Conservation (phyloP, 1,140 invertebrate genomes). For the Ceratosolen solmsi region DNA sequence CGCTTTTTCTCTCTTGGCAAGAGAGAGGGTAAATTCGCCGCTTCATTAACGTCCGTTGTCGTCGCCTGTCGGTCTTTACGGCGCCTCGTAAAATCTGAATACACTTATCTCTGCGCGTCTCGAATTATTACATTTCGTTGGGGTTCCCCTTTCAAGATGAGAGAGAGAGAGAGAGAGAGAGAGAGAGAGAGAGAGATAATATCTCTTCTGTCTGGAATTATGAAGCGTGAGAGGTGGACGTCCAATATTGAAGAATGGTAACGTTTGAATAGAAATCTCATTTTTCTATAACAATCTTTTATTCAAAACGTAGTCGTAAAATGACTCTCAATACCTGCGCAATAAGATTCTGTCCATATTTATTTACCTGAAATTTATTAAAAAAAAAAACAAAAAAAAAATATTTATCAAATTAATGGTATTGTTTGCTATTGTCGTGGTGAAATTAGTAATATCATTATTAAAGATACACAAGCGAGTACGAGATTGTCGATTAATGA, state of each 20-base stretch:
- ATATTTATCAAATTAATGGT: background rate
- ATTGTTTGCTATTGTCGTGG: too few relatives aligned
- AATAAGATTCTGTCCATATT: background rate
- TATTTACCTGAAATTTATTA: background rate
- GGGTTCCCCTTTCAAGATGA: background rate
- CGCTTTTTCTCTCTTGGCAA: background rate
- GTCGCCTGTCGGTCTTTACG: constrained; percentile 38
- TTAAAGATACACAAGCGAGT: background rate
- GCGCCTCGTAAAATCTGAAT: constrained; percentile 50
- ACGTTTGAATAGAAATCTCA: constrained; percentile 6
- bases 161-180: constrained; percentile 1
- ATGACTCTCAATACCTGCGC: background rate
- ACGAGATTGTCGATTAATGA: too few relatives aligned
- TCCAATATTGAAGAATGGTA: constrained; percentile 19
- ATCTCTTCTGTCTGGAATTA: constrained; percentile 14
- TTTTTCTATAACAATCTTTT: constrained; percentile 29
- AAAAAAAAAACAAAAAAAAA: too few relatives aligned
- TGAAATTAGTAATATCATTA: background rate
- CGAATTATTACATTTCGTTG: constrained; percentile 39
- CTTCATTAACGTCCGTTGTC: constrained; percentile 46
- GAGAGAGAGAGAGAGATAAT: constrained; percentile 18
- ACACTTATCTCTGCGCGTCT: constrained; percentile 37
- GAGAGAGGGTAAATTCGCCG: constrained; percentile 33
- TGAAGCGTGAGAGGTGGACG: constrained; percentile 11
- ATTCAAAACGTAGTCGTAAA: constrained; percentile 17